A percentile compares a stretch with the other conserved stretches of the same genome.
phyloP scores from a whole-genome alignment of 2,888 invertebrate species.

The Serrognathus titanus region DNA sequence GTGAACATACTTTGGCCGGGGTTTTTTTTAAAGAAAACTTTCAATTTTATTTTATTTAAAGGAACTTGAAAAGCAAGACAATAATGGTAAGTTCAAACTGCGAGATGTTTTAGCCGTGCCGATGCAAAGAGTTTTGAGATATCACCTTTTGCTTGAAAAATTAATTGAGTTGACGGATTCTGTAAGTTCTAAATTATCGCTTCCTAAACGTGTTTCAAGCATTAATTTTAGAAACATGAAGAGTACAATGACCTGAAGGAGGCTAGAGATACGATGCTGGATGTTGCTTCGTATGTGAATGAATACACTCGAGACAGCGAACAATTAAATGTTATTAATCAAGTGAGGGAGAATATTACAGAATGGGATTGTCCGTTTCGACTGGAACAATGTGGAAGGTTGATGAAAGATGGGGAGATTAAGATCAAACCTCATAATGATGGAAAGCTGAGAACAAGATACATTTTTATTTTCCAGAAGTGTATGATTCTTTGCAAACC shows the following conservation, averaged over 20 bases:
- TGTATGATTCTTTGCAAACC: slow-evolving; percentile 92
- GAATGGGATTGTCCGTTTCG: slow-evolving; percentile 79
- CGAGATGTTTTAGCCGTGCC: slow-evolving; percentile 95
- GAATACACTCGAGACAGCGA: slow-evolving; percentile 97
- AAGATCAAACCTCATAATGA: slow-evolving; percentile 87
- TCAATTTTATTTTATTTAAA: slow-evolving; percentile 40
- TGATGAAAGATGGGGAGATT: slow-evolving; percentile 91
- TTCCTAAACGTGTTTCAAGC: neutral
- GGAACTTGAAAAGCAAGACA: slow-evolving; percentile 91
- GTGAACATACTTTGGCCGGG: slow-evolving; percentile 50
- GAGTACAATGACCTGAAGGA: slow-evolving; percentile 79
- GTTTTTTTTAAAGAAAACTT: neutral
- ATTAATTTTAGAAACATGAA: slow-evolving; percentile 64
- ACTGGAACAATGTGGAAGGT: slow-evolving; percentile 84
- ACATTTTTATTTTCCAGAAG: slow-evolving; percentile 97
- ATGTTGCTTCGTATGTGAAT: slow-evolving; percentile 95
- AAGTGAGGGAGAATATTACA: slow-evolving; percentile 84
- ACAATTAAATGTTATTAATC: slow-evolving; percentile 81
- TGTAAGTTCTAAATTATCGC: slow-evolving; percentile 49
- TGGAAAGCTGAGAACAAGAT: slow-evolving; percentile 79
- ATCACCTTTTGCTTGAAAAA: slow-evolving; percentile 90
- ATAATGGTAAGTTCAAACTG: slow-evolving; percentile 91
- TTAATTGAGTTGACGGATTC: slow-evolving; percentile 81
- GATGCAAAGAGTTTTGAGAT: slow-evolving; percentile 97
- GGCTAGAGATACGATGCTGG: slow-evolving; percentile 94